Evolutionary conservation across 2,113 vertebrate species (phyloP).

Genomic region (Vulpes lagopus): DNA sequence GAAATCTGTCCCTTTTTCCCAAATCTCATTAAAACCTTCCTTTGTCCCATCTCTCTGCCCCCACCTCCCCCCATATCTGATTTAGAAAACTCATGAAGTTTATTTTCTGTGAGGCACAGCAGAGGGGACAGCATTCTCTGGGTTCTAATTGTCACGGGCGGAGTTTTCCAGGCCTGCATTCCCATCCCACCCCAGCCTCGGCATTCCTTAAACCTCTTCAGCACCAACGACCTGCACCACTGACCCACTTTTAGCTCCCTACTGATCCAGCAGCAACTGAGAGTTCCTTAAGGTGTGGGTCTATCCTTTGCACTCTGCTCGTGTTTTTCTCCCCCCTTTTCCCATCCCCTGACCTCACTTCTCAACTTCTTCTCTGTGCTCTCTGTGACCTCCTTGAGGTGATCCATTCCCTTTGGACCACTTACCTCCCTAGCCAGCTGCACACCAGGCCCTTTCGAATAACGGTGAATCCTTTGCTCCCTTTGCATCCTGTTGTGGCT

Average conservation of each 20-base stretch:
- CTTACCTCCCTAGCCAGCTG: background rate
- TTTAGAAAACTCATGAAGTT: background rate
- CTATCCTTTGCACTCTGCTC: background rate
- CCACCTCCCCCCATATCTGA: background rate
- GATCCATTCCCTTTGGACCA: background rate
- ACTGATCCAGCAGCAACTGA: background rate
- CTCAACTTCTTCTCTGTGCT: background rate
- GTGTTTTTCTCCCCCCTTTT: background rate
- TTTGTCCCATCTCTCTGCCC: background rate
- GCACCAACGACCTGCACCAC: background rate
- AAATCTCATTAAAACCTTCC: background rate
- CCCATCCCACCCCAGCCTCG: background rate
- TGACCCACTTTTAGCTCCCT: background rate
- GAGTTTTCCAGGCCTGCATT: background rate
- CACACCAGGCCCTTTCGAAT: background rate
- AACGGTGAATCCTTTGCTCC: background rate
- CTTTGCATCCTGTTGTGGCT: background rate
- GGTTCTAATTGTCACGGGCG: background rate
- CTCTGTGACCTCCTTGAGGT: background rate
- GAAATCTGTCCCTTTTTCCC: background rate
- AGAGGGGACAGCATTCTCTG: background rate
- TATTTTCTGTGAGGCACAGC: conserved; percentile 13
- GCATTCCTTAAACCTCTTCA: background rate
- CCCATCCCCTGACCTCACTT: background rate
- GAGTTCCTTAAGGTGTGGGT: no score